Evolutionary conservation across 2,888 invertebrate genomes (phyloP), one percentile per base, ranked within the genome.

Genomic region (Halictus quadricinctus): DNA sequence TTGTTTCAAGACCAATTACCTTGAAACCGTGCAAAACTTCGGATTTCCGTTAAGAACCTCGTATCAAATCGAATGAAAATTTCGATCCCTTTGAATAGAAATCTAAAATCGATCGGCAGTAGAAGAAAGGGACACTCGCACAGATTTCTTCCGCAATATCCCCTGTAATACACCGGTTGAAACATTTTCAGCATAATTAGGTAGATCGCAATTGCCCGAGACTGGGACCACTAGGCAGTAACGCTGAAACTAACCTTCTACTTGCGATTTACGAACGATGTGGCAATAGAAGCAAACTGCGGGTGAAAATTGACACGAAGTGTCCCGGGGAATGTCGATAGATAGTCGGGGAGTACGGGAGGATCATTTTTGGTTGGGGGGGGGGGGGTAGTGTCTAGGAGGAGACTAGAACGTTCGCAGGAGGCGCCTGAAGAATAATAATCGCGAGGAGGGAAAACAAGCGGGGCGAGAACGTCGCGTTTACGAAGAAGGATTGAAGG

Each of bases 391-490:
- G 66, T 18, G 36, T 18, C 18, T 8, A 18, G 21, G 18, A 66
- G 21, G 66, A 36, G 36, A 21, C 8, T 36, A 66, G 66, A 66
- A 36, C 36, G 36, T 36, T 36, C 8, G 36, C 15, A 66, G 36
- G 69, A 18, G 21, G 25, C 8, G n/a, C 10, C 13, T 7, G 36
- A 66, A 73, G 73, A 79, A 72, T 48, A 82, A 83, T 72, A 80
- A 72, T 10, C 69, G 13, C 6, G 69, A 7, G 73, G 10, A 70
- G 36, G n/a, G 70, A 74, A 64, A 48, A 76, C 80, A 76, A 50
- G 10, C 8, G 43, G 5, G 5, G 13, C 36, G 41, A 29, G 25
- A 36, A 18, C 13, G 5, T 13, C 12, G 8, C 8, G 12, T 43
- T 15, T 29, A n/a, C 29, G 58, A 50, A 25, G 74, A 46, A 72